phyloP scores from a whole-genome alignment of 92 coral and sea anemone species.

The Muricea muricata region DNA sequence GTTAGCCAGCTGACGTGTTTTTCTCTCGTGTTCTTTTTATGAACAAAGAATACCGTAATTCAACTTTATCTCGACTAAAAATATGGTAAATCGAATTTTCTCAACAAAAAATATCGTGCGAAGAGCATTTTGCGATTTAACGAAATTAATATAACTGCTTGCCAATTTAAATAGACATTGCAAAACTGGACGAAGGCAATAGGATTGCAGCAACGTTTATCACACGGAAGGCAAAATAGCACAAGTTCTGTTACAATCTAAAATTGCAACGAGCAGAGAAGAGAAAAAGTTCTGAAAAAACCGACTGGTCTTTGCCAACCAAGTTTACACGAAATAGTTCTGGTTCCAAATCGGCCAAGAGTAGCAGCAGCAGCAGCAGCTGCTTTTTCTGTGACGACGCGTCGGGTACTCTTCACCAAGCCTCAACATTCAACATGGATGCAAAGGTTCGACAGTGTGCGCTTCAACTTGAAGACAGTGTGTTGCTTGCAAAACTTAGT shows the following conservation, averaged over 20 bases:
- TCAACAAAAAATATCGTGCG: too few species aligned
- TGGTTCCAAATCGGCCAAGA: conserved; percentile 30
- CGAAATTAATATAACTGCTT: conserved; percentile 26
- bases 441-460: conserved; percentile 34
- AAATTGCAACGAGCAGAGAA: conserved; percentile 45
- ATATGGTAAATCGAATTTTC: too few species aligned
- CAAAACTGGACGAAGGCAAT: conserved; percentile 25
- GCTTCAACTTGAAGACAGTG: conserved; percentile 4
- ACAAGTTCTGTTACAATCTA: conserved; percentile 17
- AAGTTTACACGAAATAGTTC: conserved; percentile 31
- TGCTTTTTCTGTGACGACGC: conserved; percentile 49
- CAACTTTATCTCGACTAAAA: too few species aligned
- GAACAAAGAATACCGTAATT: too few species aligned
- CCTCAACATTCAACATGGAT: conserved; percentile 41
- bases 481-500: conserved; percentile 22
- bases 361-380: conserved; percentile 6
- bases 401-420: conserved; percentile 41
- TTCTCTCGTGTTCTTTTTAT: too few species aligned
- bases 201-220: conserved; percentile 50
- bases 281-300: conserved; percentile 31
- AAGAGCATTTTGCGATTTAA: conserved; percentile 45
- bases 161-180: conserved; percentile 31
- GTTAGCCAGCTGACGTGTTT: conserved; percentile 7
- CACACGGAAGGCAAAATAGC: conserved; percentile 41
- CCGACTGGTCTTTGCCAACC: conserved; percentile 11